Percentiles rank a stretch among this genome's conserved stretches.
Evolutionary conservation across 92 coral and sea anemone genomes (phyloP).

Genomic region (Desmophyllum pertusum): DNA sequence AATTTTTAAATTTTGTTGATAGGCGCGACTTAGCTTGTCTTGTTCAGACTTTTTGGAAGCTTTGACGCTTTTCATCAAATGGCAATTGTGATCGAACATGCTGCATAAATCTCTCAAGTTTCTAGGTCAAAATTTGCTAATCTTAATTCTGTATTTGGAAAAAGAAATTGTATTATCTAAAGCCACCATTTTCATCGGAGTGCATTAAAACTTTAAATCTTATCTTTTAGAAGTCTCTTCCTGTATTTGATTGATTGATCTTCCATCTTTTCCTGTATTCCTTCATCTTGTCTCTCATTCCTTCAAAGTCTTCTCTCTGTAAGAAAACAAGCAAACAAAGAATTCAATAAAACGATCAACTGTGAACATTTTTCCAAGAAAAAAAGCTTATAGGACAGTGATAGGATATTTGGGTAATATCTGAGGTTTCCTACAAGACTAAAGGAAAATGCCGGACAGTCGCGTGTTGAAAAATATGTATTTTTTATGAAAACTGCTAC

Average conservation of each 20-base stretch:
- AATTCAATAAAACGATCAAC: not conserved
- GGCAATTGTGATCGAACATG: too few relatives aligned
- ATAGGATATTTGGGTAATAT: too few relatives aligned
- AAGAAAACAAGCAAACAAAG: not conserved
- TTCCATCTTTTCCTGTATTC: not conserved
- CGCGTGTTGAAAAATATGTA: not conserved
- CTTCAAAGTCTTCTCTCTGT: not conserved
- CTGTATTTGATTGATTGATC: not conserved
- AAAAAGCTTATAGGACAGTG: too few relatives aligned
- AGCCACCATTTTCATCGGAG: slow-evolving; percentile 1
- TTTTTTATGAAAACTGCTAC: not conserved
- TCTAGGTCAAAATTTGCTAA: not conserved
- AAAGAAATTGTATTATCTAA: not conserved
- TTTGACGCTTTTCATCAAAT: not conserved
- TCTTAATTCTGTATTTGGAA: not conserved
- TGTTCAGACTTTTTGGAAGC: not conserved
- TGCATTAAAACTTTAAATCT: not conserved
- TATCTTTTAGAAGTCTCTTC: not conserved
- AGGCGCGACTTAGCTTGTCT: too few relatives aligned
- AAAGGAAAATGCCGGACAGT: not conserved
- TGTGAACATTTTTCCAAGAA: not conserved
- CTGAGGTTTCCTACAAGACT: not conserved
- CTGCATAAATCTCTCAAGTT: too few relatives aligned
- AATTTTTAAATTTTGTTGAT: not conserved
- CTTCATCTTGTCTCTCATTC: not conserved